These are phyloP conservation scores for Spodoptera frugiperda DNA, from an alignment of 1,140 invertebrate species.

Conservation along the genomic window DNA sequence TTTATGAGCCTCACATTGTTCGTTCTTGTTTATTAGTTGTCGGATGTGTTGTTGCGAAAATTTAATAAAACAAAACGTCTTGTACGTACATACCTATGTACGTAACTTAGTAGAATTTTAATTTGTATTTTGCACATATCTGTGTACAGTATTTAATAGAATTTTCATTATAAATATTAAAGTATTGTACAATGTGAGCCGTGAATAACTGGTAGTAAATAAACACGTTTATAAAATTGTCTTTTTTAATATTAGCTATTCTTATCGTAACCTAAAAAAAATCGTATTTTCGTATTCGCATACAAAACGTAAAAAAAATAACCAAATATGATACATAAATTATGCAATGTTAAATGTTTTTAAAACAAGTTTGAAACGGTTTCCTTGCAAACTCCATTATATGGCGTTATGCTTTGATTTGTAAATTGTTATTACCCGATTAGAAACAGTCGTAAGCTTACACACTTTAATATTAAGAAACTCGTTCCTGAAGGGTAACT, in stretches of 20 bases:
- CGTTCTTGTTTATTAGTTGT: slow-evolving; percentile 3
- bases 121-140: no score
- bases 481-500: background rate
- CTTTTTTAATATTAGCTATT: no score
- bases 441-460: slow-evolving; percentile 11
- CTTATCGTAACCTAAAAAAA: no score
- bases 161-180: background rate
- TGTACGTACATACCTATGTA: background rate
- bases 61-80: background rate
- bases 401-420: slow-evolving; percentile 36
- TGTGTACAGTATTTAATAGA: background rate
- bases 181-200: no score
- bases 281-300: background rate
- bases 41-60: slow-evolving; percentile 1
- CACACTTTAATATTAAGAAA: slow-evolving; percentile 11
- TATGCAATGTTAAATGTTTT: slow-evolving; percentile 36
- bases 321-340: slow-evolving; percentile 4
- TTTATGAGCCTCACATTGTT: slow-evolving; percentile 8
- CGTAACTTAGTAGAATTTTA: background rate
- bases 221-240: no score
- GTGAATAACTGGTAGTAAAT: no score
- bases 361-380: slow-evolving; percentile 34
- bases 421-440: slow-evolving; percentile 19
- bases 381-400: slow-evolving; percentile 31
- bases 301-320: background rate